Base-by-base conservation (phyloP, 2,113 vertebrate genomes). In the Progne subis region DNA sequence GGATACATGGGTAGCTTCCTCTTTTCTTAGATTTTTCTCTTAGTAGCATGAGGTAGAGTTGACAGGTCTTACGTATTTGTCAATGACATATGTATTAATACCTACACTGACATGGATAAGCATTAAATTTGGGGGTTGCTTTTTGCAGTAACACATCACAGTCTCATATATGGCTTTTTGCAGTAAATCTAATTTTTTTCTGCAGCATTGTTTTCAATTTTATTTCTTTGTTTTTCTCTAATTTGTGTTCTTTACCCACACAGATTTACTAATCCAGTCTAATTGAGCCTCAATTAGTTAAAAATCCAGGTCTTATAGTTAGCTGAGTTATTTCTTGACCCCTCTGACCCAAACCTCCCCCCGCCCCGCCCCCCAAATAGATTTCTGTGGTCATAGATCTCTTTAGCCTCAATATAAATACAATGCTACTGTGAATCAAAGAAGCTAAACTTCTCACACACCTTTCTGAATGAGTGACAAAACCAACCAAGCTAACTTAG, bases 1-100 rank as follows among this genome's bases (percentile, higher is more conserved):
- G 29, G 18, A 29, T 37, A 70, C 0, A 0, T 3, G 2, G 6
- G 12, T 37, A 70, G 14, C 13, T 56, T 61, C 25, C 24, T 34
- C 44, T 56, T 19, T 17, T 49, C 41, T 37, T 46, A 75, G 10
- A 52, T 61, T 76, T 46, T 46, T 69, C 23, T 21, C 26, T 74
- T n/a, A 50, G 17, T 23, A 64, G 34, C 5, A 29, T 14, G 50
- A 61, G 31, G 11, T 41, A 72, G 29, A 57, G 8, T 49, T 72
- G 34, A 31, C 39, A 64, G 32, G 7, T 59, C 14, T 14, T 43
- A 28, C 0, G 1, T 25, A 9, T 70, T 56, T 59, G 19, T 39
- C 32, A 80, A 57, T 37, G 13, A 50, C 31, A 47, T 11, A 31
- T 2, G 6, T 9, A 20, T n/a, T 46, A 39, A 67, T 46, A 79